Base-by-base conservation (phyloP, 2,113 vertebrate genomes). In the Gopherus flavomarginatus region DNA sequence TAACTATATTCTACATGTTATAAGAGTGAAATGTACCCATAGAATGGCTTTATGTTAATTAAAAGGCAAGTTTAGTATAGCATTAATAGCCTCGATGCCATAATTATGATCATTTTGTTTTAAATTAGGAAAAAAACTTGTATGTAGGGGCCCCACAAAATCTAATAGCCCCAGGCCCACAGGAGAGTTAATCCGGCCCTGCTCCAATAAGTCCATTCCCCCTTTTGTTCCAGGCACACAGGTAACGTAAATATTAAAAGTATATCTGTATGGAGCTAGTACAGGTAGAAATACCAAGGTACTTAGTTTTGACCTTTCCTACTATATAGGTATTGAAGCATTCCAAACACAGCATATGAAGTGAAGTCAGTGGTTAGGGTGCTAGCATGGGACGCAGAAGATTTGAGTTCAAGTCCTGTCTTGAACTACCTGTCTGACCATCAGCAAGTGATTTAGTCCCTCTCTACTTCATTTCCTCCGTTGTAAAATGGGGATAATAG, bases 401-500 rank as follows among this genome's bases (percentile, higher is more conserved):
- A 69, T 16, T 35, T 19, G 31, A 35, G 35, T 69, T 69, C 62
- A 69, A 69, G 14, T 8, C 31, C 62, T n/a, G 29, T n/a, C 35
- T 69, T 69, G 14, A 69, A n/a, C 31, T n/a, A 69, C 62, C 35
- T 69, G 31, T 69, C 9, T 69, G 31, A 69, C 62, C 31, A 69
- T n/a, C 62, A n/a, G 35, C 4, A 69, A 79, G n/a, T 1, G 1
- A 5, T 8, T 72, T 80, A 89, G 47, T 26, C 27, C 49, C 84
- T 59, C 27, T 62, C 87, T 85, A 69, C 42, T 79, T 94, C 65
- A 44, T 13, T 31, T 75, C 65, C 86, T 57, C 49, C 49, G 54
- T 5, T 54, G 14, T 92, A 92, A 92, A 96, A 95, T 84, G 62
- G 89, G 69, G 50, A 83, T 79, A 95, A 56, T 13, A 79, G 7